Conservation (phyloP, 2,888 invertebrate species). For the Loripinus fragilis region DNA sequence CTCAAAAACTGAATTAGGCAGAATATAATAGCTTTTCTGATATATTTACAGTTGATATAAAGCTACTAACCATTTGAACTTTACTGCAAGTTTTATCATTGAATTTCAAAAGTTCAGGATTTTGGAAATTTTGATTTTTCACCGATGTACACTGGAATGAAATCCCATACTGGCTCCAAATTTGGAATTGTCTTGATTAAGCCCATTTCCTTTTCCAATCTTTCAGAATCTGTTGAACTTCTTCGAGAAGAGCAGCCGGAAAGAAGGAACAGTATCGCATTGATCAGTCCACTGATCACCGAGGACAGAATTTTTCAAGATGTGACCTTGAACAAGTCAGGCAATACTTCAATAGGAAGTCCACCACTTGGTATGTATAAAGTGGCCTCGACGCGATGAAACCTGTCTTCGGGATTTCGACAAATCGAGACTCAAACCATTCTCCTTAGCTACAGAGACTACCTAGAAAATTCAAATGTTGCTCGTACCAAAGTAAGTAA, state of each 20-base stretch:
- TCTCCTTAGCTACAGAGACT: too few species aligned
- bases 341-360: constrained; percentile 14
- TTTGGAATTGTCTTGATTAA: background rate
- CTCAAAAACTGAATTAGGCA: too few species aligned
- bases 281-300: constrained; percentile 14
- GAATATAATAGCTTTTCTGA: too few species aligned
- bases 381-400: too few species aligned
- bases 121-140: background rate
- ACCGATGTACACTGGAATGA: background rate
- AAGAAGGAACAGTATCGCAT: background rate
- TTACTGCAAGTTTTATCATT: background rate
- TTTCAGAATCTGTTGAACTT: constrained; percentile 36
- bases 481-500: too few species aligned
- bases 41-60: background rate
- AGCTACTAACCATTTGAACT: background rate
- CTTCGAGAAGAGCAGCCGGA: constrained; percentile 24
- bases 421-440: too few species aligned
- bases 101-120: background rate
- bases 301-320: constrained; percentile 14
- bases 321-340: constrained; percentile 19
- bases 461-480: too few species aligned
- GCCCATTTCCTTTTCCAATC: background rate
- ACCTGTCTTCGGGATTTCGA: too few species aligned
- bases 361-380: background rate
- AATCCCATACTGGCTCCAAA: background rate